These are phyloP conservation scores for Montipora cactus DNA, from an alignment of 64 coral and sea anemone species.

Conservation along the genomic window DNA sequence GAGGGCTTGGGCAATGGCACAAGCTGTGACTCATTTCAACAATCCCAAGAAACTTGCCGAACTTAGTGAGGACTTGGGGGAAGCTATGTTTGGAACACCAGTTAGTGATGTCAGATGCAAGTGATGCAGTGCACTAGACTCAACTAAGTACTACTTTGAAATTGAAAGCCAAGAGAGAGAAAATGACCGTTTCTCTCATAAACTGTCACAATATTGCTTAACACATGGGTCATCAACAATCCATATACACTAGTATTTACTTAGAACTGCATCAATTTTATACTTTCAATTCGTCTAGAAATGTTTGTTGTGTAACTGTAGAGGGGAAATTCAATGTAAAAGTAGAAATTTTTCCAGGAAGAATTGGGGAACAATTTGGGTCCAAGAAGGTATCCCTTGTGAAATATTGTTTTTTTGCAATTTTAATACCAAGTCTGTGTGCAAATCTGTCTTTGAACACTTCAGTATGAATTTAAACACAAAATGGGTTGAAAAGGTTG, in stretches of 20 bases:
- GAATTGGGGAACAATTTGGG: background rate
- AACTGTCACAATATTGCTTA: too few species aligned
- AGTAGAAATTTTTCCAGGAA: too few species aligned
- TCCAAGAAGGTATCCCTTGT: background rate
- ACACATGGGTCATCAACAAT: too few species aligned
- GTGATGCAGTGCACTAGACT: background rate
- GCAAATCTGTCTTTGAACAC: too few species aligned
- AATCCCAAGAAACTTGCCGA: slow-evolving; percentile 96
- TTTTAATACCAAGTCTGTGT: too few species aligned
- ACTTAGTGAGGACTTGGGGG: slow-evolving; percentile 93
- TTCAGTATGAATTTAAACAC: background rate
- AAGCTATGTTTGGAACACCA: slow-evolving; percentile 97
- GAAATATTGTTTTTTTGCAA: too few species aligned
- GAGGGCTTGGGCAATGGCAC: slow-evolving; percentile 97
- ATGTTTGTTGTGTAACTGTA: background rate
- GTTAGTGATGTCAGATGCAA: slow-evolving; percentile 38
- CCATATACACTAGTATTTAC: too few species aligned
- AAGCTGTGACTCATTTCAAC: slow-evolving; percentile 94
- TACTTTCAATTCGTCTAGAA: background rate
- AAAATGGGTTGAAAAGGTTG: background rate
- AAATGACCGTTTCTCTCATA: too few species aligned
- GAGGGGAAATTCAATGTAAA: too few species aligned
- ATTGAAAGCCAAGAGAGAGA: too few species aligned
- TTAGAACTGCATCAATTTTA: too few species aligned
- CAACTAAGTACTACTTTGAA: too few species aligned